Evolutionary conservation across 2,888 invertebrate species (phyloP).

Genomic region (Lampropteryx suffumata): DNA sequence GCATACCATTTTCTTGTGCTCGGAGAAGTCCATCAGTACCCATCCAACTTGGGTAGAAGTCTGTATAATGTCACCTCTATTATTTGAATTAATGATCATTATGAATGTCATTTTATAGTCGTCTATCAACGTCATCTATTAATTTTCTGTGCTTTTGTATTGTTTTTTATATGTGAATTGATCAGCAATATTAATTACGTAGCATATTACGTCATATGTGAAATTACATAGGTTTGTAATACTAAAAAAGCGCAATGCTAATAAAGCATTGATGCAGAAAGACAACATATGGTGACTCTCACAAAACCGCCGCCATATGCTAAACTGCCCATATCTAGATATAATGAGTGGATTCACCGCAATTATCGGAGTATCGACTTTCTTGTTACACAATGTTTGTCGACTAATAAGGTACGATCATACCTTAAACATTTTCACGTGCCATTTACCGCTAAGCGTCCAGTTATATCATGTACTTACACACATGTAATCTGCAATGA

Average conservation of each 20-base stretch:
- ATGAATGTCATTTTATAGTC: no score
- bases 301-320: slow-evolving; percentile 50
- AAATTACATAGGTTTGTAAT: no score
- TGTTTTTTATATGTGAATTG: no score
- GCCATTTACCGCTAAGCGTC: slow-evolving; percentile 22
- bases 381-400: slow-evolving; percentile 51
- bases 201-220: slow-evolving; percentile 5
- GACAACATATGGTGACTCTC: slow-evolving; percentile 48
- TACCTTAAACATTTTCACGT: slow-evolving; percentile 16
- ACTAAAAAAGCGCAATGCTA: slow-evolving; percentile 1
- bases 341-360: slow-evolving; percentile 47
- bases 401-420: slow-evolving; percentile 31
- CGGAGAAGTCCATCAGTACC: no score
- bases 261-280: slow-evolving; percentile 37
- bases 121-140: no score
- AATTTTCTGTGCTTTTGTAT: no score
- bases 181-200: not conserved
- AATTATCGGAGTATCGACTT: slow-evolving; percentile 50
- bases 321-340: slow-evolving; percentile 42
- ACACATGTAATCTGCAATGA: slow-evolving; percentile 24
- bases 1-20: slow-evolving; percentile 12
- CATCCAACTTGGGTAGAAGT: no score
- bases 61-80: no score
- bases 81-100: no score
- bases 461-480: slow-evolving; percentile 28